Evolutionary conservation across 92 coral and sea anemone species (phyloP), one percentile per base, ranked within the genome.

Genomic region (Micromussa lordhowensis): DNA sequence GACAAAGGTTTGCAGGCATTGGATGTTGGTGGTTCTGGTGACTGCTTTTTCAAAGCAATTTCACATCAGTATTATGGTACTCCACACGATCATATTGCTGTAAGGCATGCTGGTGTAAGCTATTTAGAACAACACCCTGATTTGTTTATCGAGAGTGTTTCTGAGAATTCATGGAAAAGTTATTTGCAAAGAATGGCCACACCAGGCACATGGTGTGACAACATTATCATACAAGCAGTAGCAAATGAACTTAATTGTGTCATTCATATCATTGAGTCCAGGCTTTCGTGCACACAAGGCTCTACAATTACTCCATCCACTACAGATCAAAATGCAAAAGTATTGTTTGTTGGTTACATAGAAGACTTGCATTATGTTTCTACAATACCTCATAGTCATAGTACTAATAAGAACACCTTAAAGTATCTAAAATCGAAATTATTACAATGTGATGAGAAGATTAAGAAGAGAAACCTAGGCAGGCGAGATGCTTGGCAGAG

Each of bases 221-320:
- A n/a, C n/a, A n/a, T n/a, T n/a, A n/a, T n/a, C n/a, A n/a, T n/a
- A n/a, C n/a, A n/a, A 35, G 59, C 75, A 55, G 75, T 81, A 21
- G 75, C 85, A 44, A 74, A 82, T 74, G 21, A 81, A 74, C 87
- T 81, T 73, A 75, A 82, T 82, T 88, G 83, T 63, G 88, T 77
- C 88, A 82, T 82, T 88, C 88, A 88, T 88, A 88, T 82, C 78
- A 81, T 88, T 81, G 82, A 88, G 68, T 76, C 91, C 44, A 38
- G 84, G 88, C 91, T 83, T 63, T 74, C 75, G 32, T 88, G 79
- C 84, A 53, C 84, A 82, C 49, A 88, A 66, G 88, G 88, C 55
- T 74, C 91, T 61, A 76, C 84, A 76, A 63, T 83, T 61, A 76
- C 78, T 48, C 88, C 91, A 61, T 22, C 70, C 59, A 68, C 26